Percentiles rank a stretch among this genome's conserved stretches.
Conservation (phyloP, 1,140 invertebrate species). For the Drosophila baimaii region DNA sequence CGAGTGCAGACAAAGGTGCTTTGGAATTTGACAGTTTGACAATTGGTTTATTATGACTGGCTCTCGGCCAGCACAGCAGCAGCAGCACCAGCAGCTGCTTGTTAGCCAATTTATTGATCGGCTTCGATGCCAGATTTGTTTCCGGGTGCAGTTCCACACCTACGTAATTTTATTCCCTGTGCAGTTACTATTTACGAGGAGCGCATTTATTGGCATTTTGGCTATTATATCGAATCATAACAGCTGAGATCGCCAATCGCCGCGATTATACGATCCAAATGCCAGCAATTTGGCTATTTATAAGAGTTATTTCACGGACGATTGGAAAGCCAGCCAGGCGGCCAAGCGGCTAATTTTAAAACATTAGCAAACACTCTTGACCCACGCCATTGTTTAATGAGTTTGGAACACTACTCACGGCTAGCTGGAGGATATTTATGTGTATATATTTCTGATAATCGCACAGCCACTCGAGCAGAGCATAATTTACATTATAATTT, state of each 20-base stretch:
- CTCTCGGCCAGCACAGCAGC: slow-evolving; percentile 11
- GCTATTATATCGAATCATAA: slow-evolving; percentile 22
- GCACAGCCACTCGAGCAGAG: neutral
- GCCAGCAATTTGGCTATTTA: slow-evolving; percentile 58
- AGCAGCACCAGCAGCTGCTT: slow-evolving; percentile 16
- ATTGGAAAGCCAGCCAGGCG: slow-evolving; percentile 26
- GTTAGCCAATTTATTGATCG: slow-evolving; percentile 63
- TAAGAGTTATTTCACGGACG: slow-evolving; percentile 56
- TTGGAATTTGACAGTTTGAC: slow-evolving; percentile 75
- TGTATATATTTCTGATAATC: slow-evolving; percentile 29
- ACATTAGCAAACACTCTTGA: slow-evolving; percentile 54
- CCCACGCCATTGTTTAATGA: slow-evolving; percentile 62
- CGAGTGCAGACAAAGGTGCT: slow-evolving; percentile 34
- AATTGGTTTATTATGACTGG: slow-evolving; percentile 47
- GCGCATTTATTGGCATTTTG: slow-evolving; percentile 12
- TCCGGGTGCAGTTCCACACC: slow-evolving; percentile 50
- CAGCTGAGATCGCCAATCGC: slow-evolving; percentile 5
- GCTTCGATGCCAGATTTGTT: slow-evolving; percentile 32
- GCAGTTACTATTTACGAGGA: slow-evolving; percentile 29
- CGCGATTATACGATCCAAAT: slow-evolving; percentile 38
- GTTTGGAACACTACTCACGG: slow-evolving; percentile 35
- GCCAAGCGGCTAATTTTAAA: slow-evolving; percentile 57
- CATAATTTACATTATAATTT: slow-evolving; percentile 24
- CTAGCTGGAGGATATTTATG: slow-evolving; percentile 44
- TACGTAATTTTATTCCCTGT: slow-evolving; percentile 20